Evolutionary conservation across 2,113 vertebrate genomes (phyloP).

Genomic region (Miniopterus natalensis): DNA sequence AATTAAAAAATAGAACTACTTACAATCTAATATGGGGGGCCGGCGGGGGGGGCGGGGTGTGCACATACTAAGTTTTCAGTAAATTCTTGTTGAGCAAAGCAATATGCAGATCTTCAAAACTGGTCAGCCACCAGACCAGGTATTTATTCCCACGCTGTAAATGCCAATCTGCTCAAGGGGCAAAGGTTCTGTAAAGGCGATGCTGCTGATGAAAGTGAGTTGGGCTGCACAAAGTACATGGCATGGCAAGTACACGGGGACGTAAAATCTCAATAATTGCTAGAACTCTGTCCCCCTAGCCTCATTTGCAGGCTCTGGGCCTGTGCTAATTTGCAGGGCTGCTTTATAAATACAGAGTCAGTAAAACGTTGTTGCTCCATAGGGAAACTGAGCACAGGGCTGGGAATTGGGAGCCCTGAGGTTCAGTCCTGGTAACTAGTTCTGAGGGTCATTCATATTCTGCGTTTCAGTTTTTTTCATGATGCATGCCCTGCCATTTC

Average conservation of each 20-base stretch:
- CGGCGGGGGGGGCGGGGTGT: no score
- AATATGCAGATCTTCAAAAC: background rate
- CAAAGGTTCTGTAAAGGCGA: background rate
- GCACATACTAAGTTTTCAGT: background rate
- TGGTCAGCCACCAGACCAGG: background rate
- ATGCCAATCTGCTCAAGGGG: background rate
- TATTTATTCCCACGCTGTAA: background rate
- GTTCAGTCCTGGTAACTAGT: background rate
- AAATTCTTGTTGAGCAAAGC: conserved; percentile 24
- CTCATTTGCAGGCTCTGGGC: background rate
- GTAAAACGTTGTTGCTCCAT: background rate
- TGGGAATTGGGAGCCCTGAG: background rate
- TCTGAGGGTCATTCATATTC: background rate
- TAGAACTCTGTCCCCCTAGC: background rate
- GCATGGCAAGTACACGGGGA: background rate
- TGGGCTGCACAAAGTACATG: background rate
- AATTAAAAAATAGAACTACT: background rate
- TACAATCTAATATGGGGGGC: background rate
- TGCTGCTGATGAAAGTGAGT: background rate
- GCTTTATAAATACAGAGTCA: background rate
- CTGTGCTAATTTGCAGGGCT: background rate
- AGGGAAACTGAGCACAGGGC: background rate
- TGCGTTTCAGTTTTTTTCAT: conserved; percentile 4
- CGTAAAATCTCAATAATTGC: background rate
- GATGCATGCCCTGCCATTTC: conserved; percentile 2